Evolutionary conservation across 1,140 invertebrate species (phyloP).

Genomic region (Theocolax elegans): DNA sequence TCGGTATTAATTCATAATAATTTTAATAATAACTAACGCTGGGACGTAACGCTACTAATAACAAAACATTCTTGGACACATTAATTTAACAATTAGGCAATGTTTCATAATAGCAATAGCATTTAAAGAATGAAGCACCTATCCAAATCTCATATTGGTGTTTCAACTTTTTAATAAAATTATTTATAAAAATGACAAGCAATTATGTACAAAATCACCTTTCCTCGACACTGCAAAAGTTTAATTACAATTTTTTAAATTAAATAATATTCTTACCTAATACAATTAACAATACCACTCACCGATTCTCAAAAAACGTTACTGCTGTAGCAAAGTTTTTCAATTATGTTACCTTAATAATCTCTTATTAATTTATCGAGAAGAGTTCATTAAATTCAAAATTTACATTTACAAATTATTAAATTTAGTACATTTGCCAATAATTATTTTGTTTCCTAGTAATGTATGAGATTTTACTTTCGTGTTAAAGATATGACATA

Average conservation of each 20-base stretch:
- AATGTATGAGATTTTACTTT: too few species aligned
- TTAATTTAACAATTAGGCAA: slow-evolving; percentile 9
- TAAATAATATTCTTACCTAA: slow-evolving; percentile 12
- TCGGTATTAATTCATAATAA: slow-evolving; percentile 12
- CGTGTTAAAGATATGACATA: background rate
- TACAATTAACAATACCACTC: slow-evolving; percentile 12
- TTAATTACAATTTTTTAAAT: slow-evolving; percentile 25
- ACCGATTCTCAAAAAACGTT: too few species aligned
- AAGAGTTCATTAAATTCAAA: background rate
- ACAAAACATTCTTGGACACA: slow-evolving; percentile 2
- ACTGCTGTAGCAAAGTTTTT: too few species aligned
- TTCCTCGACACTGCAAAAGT: background rate
- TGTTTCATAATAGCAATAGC: slow-evolving; percentile 1
- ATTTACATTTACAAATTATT: slow-evolving; percentile 11
- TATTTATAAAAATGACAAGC: slow-evolving; percentile 15
- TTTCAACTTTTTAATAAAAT: slow-evolving; percentile 26
- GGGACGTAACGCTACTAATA: slow-evolving; percentile 8
- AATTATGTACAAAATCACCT: slow-evolving; percentile 38
- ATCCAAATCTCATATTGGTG: slow-evolving; percentile 11
- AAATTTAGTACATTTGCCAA: slow-evolving; percentile 16
- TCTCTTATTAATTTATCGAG: background rate
- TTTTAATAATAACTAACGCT: slow-evolving; percentile 20
- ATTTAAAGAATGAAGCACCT: slow-evolving; percentile 18
- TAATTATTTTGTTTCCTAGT: background rate
- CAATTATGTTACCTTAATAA: background rate